Base-by-base conservation (phyloP, 2,888 invertebrate species). In the Hypolimnas misippus region DNA sequence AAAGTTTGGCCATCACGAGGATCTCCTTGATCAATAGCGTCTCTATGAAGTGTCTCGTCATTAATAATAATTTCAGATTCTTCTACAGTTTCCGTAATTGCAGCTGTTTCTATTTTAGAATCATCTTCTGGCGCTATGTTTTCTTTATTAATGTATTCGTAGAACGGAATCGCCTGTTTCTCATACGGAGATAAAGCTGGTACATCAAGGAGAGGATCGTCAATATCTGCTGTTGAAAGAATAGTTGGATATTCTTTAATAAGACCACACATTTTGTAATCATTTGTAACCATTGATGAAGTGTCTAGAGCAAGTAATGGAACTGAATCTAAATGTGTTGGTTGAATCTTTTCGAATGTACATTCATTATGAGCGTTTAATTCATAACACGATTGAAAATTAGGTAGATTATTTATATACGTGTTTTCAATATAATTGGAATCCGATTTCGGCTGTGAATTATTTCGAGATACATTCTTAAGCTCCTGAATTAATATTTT, bases 401-500 rank as follows among this genome's bases (percentile, higher is more conserved):
- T n/a, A n/a, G n/a, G n/a, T n/a, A n/a, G n/a, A n/a, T 19, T 10
- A 33, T 57, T 40, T 49, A 16, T 46, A 21, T 21, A 46, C n/a
- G 21, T n/a, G 12, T 46, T 46, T 46, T 2, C 17, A 8, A 16
- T 8, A 16, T 46, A 40, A 40, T 49, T 46, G 8, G 31, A 16
- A 21, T 58, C 54, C 1, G 29, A 12, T 21, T 60, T 51, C 3
- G 52, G 14, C 1, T 42, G 19, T 3, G 21, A 46, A 4, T 63
- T 51, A 0, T 33, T 44, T 35, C n/a, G 46, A 6, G 58, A 38
- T 7, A 62, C 12, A 33, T 65, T 69, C 16, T 53, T 68, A 31
- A 73, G 50, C 53, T 75, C 74, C 12, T 67, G 64, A 3, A 70
- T 42, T 19, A 75, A 50, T 14, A 57, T 57, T 31, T 70, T 65